Evolutionary conservation across 2,113 vertebrate species (phyloP).

Genomic region (Malurus melanocephalus): DNA sequence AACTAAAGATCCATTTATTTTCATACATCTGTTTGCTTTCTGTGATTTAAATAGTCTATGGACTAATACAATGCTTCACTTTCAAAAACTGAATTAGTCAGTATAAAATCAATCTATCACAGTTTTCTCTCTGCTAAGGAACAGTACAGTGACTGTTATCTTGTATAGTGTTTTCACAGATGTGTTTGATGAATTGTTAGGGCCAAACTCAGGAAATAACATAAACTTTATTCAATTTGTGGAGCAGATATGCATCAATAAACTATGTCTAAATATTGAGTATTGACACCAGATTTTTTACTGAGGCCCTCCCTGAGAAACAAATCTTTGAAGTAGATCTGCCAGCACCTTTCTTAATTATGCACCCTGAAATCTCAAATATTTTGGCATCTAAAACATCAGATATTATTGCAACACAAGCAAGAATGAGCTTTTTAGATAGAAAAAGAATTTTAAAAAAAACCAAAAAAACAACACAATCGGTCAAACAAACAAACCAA

Average conservation of each 20-base stretch:
- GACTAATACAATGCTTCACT: background rate
- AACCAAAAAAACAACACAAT: too few species aligned
- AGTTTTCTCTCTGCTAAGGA: background rate
- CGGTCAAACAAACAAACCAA: background rate
- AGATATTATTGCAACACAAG: background rate
- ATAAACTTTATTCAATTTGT: background rate
- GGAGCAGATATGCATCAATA: background rate
- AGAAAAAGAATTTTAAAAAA: accelerated
- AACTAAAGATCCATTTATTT: background rate
- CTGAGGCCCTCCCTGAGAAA: background rate
- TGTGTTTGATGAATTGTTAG: background rate
- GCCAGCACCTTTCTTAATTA: background rate
- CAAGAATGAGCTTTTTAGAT: background rate
- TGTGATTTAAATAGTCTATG: background rate
- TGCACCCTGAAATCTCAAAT: background rate
- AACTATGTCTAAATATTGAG: background rate
- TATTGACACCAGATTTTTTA: background rate
- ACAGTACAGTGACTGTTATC: background rate
- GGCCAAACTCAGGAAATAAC: background rate
- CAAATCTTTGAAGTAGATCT: background rate
- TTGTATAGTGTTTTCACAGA: background rate
- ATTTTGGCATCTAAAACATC: background rate
- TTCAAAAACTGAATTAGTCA: background rate
- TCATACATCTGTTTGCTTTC: background rate
- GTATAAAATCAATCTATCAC: background rate